phyloP scores from a whole-genome alignment of 2,797 vertebrate genomes.

The Anas bernieri region DNA sequence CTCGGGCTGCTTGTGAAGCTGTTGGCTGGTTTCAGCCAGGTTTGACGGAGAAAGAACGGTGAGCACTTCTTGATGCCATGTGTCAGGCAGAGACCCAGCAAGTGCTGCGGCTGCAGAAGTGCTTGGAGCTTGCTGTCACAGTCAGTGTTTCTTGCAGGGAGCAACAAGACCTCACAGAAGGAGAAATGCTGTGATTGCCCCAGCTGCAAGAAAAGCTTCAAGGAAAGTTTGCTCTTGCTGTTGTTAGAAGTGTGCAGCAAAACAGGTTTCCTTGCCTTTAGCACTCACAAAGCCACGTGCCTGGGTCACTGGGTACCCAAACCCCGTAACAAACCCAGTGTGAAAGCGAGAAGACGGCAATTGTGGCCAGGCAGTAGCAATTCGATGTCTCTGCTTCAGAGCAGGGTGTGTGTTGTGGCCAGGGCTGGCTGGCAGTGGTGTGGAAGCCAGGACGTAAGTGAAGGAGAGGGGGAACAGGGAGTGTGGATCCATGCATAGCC shows the following conservation, averaged over 20 bases:
- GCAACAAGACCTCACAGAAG: background rate
- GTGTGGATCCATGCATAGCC: no score
- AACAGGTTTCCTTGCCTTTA: background rate
- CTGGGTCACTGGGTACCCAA: background rate
- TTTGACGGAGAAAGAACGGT: background rate
- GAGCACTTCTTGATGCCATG: rapidly evolving
- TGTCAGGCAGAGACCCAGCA: background rate
- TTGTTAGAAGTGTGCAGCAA: background rate
- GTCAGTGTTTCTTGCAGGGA: background rate
- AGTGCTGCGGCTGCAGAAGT: no score
- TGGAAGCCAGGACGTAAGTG: background rate
- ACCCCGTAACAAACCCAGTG: background rate
- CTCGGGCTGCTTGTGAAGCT: background rate
- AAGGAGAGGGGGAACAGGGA: background rate
- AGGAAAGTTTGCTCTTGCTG: background rate
- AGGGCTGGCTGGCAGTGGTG: background rate
- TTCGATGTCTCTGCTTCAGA: background rate
- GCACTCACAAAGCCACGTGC: background rate
- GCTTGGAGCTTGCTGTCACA: rapidly evolving
- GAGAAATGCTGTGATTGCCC: background rate
- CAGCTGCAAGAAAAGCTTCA: background rate
- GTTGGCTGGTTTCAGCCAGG: background rate
- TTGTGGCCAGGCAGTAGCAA: no score
- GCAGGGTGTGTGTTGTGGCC: background rate
- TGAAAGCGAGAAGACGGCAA: background rate